Evolutionary conservation across 2,888 invertebrate genomes (phyloP), one percentile per base, ranked within the genome.

Genomic region (Watsonalla cultraria): DNA sequence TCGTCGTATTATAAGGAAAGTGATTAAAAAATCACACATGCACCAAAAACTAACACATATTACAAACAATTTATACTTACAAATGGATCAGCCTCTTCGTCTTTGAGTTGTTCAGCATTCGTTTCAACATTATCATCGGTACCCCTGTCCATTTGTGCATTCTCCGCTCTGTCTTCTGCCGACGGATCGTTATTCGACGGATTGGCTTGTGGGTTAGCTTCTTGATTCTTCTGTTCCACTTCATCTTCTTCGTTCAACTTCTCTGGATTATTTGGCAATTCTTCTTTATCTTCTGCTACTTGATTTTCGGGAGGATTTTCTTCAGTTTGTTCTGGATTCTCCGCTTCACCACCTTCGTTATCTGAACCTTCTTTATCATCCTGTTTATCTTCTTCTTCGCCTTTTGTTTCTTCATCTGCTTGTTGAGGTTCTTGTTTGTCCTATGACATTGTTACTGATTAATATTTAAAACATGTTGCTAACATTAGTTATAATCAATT

Each of bases 141-240:
- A 0, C 91, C 91, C 54, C 64, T 72, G 6, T 89, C 81, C 84
- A 83, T 85, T 59, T 89, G 78, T 0, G 92, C 91, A 47, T 92
- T 91, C 55, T 93, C 91, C 0, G 85, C 87, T 48, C 80, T 87
- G 14, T 92, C 85, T 42, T 91, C 88, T 0, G 87, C 83, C 0
- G 90, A 80, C 0, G 91, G 86, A 47, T 92, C 89, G 58, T 91
- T 81, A 52, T 79, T 87, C 0, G 90, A 88, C 1, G 90, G 90
- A 63, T 90, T 90, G 2, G 92, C 89, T 64, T 91, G 84, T 53
- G 92, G 90, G 60, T 92, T 91, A 0, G 91, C 79, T 51, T 91
- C 89, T 42, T 83, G 84, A 24, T 83, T 79, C 56, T 90, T 84
- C 35, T 91, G 80, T 52, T 90, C 89, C 0, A 82, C 71, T 56